Evolutionary conservation across 2,888 invertebrate species (phyloP).

Genomic region (Sphecodes monilicornis): DNA sequence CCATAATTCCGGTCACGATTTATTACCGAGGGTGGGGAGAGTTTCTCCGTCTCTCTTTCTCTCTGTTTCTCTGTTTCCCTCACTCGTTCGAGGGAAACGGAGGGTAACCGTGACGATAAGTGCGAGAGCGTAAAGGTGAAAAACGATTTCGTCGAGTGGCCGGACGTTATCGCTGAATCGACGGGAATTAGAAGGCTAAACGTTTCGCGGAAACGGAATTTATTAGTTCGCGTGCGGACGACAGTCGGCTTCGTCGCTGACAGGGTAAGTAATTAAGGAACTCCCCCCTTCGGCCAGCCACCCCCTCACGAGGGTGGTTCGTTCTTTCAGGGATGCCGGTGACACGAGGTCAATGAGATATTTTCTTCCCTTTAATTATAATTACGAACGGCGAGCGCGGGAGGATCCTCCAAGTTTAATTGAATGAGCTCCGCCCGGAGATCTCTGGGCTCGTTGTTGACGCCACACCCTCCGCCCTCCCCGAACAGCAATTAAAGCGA

Average conservation of each 20-base stretch:
- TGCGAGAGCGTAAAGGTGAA: conserved; percentile 27
- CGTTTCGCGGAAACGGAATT: conserved; percentile 65
- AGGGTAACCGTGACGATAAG: conserved; percentile 17
- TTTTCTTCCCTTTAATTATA: conserved; percentile 64
- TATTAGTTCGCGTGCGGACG: conserved; percentile 74
- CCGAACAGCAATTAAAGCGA: conserved; percentile 9
- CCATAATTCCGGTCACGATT: conserved; percentile 20
- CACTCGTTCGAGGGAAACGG: neutral
- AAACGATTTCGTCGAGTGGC: neutral
- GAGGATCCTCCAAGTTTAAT: conserved; percentile 54
- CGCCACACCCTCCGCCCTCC: neutral
- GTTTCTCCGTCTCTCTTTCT: neutral
- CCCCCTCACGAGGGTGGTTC: conserved; percentile 25
- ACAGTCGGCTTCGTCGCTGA: conserved; percentile 67
- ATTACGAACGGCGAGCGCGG: conserved; percentile 37
- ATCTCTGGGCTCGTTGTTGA: conserved; percentile 18
- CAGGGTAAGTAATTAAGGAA: conserved; percentile 74
- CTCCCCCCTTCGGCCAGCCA: neutral
- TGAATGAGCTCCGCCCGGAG: conserved; percentile 41
- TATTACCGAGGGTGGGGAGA: neutral
- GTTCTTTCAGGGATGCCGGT: conserved; percentile 65
- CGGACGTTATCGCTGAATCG: conserved; percentile 33
- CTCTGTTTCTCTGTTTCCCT: neutral
- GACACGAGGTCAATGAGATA: conserved; percentile 62
- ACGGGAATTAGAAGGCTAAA: conserved; percentile 32